Evolutionary conservation across 2,113 vertebrate genomes (phyloP), one percentile per base, ranked within the genome.

Genomic region (Pagrus major): DNA sequence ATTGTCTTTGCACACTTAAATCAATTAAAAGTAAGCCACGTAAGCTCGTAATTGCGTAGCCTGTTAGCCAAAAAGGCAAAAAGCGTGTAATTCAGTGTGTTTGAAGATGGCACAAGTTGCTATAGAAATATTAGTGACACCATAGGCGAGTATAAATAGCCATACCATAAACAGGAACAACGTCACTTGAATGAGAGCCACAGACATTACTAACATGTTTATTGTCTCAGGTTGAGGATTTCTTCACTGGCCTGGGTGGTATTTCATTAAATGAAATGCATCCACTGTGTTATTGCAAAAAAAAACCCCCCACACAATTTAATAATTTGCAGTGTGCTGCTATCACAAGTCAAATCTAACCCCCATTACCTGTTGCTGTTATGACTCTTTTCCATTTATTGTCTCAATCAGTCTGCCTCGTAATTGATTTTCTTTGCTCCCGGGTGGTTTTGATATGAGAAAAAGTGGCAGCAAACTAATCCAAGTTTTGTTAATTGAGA

Each of bases 61-160:
- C 11, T 44, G 25, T 42, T 39, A 25, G 58, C 56, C 10, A 27
- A 21, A 49, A 56, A 18, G 31, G 6, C 67, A 56, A 71, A 7
- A n/a, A 20, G 42, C 16, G 16, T 70, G 6, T 23, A 31, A 82
- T 67, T 72, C 1, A 1, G 1, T 47, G 42, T 31, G 12, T 61
- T 60, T 58, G 18, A 63, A n/a, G 52, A 9, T 9, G 15, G 54
- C 3, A 29, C 4, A 65, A 11, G 58, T 58, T 68, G 14, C 66
- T 76, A 61, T 82, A 83, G 59, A 66, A 9, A 51, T 21, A 51
- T 52, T 49, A 39, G 64, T 71, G 76, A 78, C 54, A 49, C 27
- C 58, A 61, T 29, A 27, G 35, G 31, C 16, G 31, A 71, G 68
- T 89, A 86, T 84, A 66, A 85, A 79, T 83, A 71, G 67, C 64